Conservation (phyloP, 2,797 vertebrate species). For the Urophycis tenuis region DNA sequence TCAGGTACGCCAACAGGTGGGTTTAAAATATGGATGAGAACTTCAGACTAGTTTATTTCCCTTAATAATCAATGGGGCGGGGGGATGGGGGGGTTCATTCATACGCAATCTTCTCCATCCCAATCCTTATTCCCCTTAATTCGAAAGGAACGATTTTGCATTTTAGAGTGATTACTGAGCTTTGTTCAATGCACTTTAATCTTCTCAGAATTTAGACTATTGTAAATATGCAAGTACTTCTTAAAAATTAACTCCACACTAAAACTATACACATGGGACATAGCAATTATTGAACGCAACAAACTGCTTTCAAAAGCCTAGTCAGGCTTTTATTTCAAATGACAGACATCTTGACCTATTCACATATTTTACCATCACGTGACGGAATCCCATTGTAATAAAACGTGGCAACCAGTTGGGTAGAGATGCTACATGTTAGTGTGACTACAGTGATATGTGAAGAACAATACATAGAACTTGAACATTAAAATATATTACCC, state of each 20-base stretch:
- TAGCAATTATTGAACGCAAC: background rate
- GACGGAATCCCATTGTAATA: background rate
- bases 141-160: background rate
- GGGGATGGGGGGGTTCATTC: too few species aligned
- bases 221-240: background rate
- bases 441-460: background rate
- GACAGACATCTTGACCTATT: background rate
- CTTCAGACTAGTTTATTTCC: background rate
- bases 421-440: conserved; percentile 18
- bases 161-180: background rate
- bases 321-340: background rate
- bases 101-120: too few species aligned
- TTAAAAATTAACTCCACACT: background rate
- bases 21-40: conserved; percentile 55
- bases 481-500: conserved; percentile 23
- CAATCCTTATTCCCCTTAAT: background rate
- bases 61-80: background rate
- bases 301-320: background rate
- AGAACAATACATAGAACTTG: conserved; percentile 11
- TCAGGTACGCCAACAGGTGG: conserved; percentile 45
- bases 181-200: background rate
- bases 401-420: background rate
- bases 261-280: background rate
- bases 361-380: background rate
- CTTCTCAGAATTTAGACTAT: too few species aligned